These are phyloP conservation scores for Epinephelus awoara DNA, from an alignment of 2,797 vertebrate genomes.

Conservation along the genomic window DNA sequence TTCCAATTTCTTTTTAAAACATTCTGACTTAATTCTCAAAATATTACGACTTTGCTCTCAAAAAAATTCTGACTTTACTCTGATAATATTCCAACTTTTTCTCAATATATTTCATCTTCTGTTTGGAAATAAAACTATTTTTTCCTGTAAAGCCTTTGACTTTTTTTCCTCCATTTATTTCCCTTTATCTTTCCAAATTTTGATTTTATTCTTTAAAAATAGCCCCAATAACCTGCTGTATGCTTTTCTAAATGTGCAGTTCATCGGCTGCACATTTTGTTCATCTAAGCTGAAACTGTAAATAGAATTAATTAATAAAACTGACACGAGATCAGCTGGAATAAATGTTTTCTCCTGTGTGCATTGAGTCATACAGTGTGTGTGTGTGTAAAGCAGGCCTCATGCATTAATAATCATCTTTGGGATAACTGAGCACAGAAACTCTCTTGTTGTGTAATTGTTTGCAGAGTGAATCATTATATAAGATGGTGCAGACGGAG, in stretches of 20 bases:
- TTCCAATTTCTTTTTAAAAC: too few species aligned
- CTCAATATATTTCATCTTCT: too few species aligned
- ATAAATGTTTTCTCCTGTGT: not conserved
- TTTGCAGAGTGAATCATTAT: constrained; percentile 39
- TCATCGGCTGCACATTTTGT: not conserved
- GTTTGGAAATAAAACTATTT: too few species aligned
- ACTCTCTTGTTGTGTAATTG: constrained; percentile 23
- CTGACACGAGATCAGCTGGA: not conserved
- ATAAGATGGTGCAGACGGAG: constrained; percentile 31
- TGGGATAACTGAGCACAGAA: not conserved
- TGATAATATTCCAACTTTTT: too few species aligned
- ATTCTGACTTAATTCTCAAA: too few species aligned
- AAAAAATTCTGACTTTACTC: too few species aligned
- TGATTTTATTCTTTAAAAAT: too few species aligned
- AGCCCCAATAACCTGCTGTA: not conserved
- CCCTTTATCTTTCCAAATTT: too few species aligned
- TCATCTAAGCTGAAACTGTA: not conserved
- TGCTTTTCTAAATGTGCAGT: not conserved
- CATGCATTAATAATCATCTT: constrained; percentile 19
- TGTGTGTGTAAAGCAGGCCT: not conserved
- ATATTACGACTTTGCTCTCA: too few species aligned
- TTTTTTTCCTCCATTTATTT: too few species aligned
- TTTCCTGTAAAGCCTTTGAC: too few species aligned
- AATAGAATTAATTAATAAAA: not conserved
- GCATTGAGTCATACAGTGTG: too few species aligned